phyloP scores from a whole-genome alignment of 2,113 vertebrate genomes.

The Passer domesticus region DNA sequence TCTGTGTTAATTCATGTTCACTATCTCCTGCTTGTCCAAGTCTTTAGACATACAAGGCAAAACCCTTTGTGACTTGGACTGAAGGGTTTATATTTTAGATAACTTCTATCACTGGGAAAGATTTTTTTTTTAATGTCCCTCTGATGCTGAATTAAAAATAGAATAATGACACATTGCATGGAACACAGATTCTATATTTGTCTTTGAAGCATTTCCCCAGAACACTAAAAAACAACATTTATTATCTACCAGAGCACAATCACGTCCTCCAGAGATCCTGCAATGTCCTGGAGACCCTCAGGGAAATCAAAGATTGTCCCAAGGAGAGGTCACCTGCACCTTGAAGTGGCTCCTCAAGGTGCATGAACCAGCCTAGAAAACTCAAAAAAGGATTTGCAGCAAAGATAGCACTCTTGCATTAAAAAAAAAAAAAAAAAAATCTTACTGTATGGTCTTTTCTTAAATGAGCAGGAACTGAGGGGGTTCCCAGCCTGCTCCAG shows the following conservation, averaged over 20 bases:
- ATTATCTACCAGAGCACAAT: constrained; percentile 62
- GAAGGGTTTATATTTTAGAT: neutral
- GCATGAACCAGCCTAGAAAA: constrained; percentile 44
- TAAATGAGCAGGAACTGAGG: neutral
- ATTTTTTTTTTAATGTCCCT: neutral
- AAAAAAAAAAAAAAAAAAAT: neutral
- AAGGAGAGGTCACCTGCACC: neutral
- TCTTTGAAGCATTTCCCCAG: neutral
- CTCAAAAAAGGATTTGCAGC: neutral
- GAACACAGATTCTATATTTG: constrained; percentile 14
- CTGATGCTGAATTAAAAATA: constrained; percentile 31
- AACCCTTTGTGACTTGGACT: neutral
- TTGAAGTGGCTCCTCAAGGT: neutral
- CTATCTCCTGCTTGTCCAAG: neutral
- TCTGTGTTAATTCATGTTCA: neutral
- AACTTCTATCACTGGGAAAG: neutral
- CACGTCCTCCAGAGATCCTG: constrained; percentile 31
- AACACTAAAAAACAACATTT: neutral
- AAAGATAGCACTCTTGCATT: neutral
- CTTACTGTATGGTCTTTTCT: no score
- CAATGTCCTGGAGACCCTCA: constrained; percentile 45
- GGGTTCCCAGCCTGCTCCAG: neutral
- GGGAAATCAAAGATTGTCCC: constrained; percentile 62
- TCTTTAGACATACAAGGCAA: neutral
- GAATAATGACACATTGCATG: constrained; percentile 3